Percentiles rank a stretch among this genome's conserved stretches.
Evolutionary conservation across 1,140 invertebrate species (phyloP).

Genomic region (Thereuonema tuberculata): DNA sequence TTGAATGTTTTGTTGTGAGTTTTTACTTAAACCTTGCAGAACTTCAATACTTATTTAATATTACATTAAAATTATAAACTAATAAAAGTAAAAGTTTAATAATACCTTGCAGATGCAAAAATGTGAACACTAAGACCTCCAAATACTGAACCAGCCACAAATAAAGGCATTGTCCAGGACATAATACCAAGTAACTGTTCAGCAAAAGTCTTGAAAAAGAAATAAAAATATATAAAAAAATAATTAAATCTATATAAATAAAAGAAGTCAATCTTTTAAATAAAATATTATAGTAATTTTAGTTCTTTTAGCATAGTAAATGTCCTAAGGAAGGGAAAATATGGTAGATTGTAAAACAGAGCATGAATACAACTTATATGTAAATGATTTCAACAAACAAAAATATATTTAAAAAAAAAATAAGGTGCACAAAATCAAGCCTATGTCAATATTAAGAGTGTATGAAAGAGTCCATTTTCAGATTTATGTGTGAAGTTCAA

Average conservation of each 20-base stretch:
- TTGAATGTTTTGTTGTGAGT: no score
- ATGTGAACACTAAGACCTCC: slow-evolving; percentile 77
- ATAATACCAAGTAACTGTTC: slow-evolving; percentile 59
- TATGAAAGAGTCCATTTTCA: no score
- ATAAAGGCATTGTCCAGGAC: slow-evolving; percentile 75
- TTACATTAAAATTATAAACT: no score
- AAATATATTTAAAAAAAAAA: no score
- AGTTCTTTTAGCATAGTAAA: neutral
- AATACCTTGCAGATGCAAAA: slow-evolving; percentile 58
- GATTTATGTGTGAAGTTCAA: no score
- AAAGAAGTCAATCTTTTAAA: neutral
- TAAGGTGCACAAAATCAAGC: no score
- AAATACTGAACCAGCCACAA: slow-evolving; percentile 74
- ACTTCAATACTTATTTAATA: no score
- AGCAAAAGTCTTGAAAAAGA: slow-evolving; percentile 73
- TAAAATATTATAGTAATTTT: neutral
- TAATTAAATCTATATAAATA: neutral
- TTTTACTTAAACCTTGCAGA: no score
- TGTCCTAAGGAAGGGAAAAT: neutral
- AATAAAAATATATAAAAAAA: slow-evolving; percentile 16
- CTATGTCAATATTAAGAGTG: no score
- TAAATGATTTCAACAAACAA: no score
- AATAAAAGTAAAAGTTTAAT: slow-evolving; percentile 12
- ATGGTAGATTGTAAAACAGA: neutral
- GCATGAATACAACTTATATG: neutral